A percentile compares a stretch with the other conserved stretches of the same genome.
Conservation (phyloP, 2,113 vertebrate species). For the Jaculus jaculus region DNA sequence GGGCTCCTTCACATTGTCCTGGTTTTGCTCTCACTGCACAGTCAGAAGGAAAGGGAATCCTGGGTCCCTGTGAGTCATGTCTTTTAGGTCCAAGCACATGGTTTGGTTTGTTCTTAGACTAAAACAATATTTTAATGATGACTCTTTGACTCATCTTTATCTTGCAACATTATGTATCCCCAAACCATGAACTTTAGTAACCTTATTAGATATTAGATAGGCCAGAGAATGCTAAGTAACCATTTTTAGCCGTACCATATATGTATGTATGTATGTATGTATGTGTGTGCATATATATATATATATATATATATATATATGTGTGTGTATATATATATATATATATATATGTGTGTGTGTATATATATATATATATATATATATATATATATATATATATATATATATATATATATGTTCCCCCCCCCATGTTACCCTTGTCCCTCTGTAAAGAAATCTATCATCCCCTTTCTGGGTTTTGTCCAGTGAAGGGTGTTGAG, state of each 20-base stretch:
- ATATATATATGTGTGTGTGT: too few species aligned
- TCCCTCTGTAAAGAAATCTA: conserved; percentile 61
- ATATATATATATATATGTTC: too few species aligned
- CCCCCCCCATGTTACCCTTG: conserved; percentile 45
- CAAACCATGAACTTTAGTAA: conserved; percentile 53
- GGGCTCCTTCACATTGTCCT: not conserved
- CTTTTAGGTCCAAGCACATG: conserved; percentile 48
- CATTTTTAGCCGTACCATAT: conserved; percentile 48
- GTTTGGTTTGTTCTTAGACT: conserved; percentile 48
- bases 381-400: too few species aligned
- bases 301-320: too few species aligned
- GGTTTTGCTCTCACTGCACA: conserved; percentile 46
- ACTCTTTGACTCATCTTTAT: conserved; percentile 51
- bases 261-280: too few species aligned
- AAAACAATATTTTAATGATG: conserved; percentile 52
- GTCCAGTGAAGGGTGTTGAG: not conserved
- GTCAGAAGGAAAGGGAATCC: conserved; percentile 40
- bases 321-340: too few species aligned
- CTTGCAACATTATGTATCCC: conserved; percentile 50
- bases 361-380: too few species aligned
- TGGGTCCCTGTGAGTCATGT: conserved; percentile 33
- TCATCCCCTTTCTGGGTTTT: not conserved
- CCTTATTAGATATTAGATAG: conserved; percentile 55
- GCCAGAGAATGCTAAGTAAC: conserved; percentile 12
- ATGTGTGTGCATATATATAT: too few species aligned